Base-by-base conservation (phyloP, 2,797 vertebrate species). In the Microhierax caerulescens region DNA sequence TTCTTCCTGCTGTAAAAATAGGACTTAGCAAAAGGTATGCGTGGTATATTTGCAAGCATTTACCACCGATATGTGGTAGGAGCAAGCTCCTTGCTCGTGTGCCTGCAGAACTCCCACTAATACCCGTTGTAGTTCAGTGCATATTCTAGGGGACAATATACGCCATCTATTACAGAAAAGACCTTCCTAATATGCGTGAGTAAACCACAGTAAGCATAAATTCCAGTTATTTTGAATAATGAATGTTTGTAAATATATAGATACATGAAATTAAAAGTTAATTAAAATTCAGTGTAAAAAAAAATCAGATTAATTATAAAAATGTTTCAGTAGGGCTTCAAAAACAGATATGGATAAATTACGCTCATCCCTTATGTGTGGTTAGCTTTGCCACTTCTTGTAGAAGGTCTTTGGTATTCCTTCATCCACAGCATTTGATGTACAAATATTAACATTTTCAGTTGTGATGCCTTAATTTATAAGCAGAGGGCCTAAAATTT, bases 361-460 rank as follows among this genome's bases (percentile, higher is more conserved):
- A 48, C 53, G 89, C 61, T 96, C 89, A 67, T 88, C 93, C 81
- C 72, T 83, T 88, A 34, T 0, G 15, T 34, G 36, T 95, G 60
- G 68, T 85, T 85, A 95, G 90, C 76, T 93, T 88, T 74, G 89
- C 84, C 91, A 87, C 94, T 93, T 95, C 88, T 98, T 98, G 43
- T 36, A 98, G 98, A 98, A 98, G 98, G 98, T 98, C 98, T 91
- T 98, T 97, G 97, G 97, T 98, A 97, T 98, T 99, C 99, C 98
- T 98, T 98, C 99, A 99, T 99, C 99, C 99, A 99, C 99, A 99
- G 99, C 98, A 98, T 98, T 96, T 95, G 76, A 96, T 98, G 96
- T 97, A 95, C 93, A 98, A 97, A 98, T 97, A 97, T 89, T 94
- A 90, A 95, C 77, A 21, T 95, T 98, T 98, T 98, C 97, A 97